These are phyloP conservation scores for Parambassis ranga DNA, from an alignment of 2,797 vertebrate genomes.

Conservation along the genomic window DNA sequence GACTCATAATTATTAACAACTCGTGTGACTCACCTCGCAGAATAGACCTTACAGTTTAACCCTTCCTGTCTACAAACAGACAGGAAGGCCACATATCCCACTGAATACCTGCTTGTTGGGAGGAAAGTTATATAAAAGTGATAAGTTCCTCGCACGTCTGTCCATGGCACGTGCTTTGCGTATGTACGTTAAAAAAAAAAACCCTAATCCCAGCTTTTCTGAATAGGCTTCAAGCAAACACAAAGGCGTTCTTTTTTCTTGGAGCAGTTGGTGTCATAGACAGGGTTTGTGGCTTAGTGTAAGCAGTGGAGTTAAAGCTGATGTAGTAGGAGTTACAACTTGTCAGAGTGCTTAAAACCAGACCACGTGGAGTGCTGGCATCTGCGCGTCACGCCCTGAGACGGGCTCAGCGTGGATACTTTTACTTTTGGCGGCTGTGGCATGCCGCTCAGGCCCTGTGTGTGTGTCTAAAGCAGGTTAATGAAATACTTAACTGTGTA, in stretches of 20 bases:
- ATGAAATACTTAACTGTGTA: no score
- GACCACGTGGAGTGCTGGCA: slow-evolving; percentile 55
- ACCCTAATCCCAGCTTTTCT: slow-evolving; percentile 24
- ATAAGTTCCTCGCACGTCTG: slow-evolving; percentile 35
- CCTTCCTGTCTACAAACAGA: background rate
- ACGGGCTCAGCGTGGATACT: slow-evolving; percentile 14
- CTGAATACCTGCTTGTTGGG: slow-evolving; percentile 7
- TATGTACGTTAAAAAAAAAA: slow-evolving; percentile 27
- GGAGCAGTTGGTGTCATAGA: slow-evolving; percentile 54
- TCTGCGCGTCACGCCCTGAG: slow-evolving; percentile 29
- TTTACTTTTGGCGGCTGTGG: slow-evolving; percentile 11
- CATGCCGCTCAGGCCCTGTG: background rate
- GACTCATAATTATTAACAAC: background rate
- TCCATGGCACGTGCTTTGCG: slow-evolving; percentile 18
- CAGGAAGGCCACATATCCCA: background rate
- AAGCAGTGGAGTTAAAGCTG: slow-evolving; percentile 40
- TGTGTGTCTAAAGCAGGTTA: no score
- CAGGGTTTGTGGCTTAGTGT: slow-evolving; percentile 39
- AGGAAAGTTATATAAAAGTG: slow-evolving; percentile 20
- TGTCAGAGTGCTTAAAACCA: slow-evolving; percentile 22
- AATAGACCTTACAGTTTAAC: background rate
- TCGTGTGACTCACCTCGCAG: background rate
- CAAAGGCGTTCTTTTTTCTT: slow-evolving; percentile 47
- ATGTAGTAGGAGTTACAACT: slow-evolving; percentile 24
- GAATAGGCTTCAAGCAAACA: slow-evolving; percentile 22